Percentiles rank a stretch among this genome's conserved stretches.
These are phyloP conservation scores for Caenorhabditis afra DNA, from an alignment of 2,888 invertebrate genomes.

Conservation along the genomic window DNA sequence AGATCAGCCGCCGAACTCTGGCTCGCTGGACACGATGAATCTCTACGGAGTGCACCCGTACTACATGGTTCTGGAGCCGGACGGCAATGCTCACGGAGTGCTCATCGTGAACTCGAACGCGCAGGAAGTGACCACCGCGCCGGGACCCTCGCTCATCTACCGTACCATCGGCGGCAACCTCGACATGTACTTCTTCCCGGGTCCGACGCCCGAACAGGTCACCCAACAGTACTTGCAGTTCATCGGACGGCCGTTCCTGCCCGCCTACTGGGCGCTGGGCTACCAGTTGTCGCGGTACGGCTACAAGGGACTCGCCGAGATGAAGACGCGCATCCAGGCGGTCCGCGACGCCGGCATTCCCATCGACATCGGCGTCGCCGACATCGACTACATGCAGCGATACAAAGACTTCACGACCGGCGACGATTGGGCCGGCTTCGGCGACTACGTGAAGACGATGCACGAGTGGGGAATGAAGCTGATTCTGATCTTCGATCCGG, in stretches of 20 bases:
- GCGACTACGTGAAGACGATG: conserved; percentile 70
- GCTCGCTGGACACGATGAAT: conserved; percentile 68
- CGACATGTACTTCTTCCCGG: conserved; percentile 81
- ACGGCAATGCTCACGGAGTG: conserved; percentile 79
- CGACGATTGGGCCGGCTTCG: conserved; percentile 70
- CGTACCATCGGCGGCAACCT: conserved; percentile 83
- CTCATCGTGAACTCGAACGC: conserved; percentile 77
- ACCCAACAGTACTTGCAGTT: conserved; percentile 78
- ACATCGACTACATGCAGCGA: conserved; percentile 89
- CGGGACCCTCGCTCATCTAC: conserved; percentile 85
- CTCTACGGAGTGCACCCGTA: conserved; percentile 79
- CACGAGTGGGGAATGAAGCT: conserved; percentile 71
- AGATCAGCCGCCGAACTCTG: conserved; percentile 75
- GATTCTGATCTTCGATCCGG: conserved; percentile 78
- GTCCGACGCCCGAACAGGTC: conserved; percentile 81
- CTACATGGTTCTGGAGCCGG: conserved; percentile 75
- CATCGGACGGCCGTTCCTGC: conserved; percentile 75
- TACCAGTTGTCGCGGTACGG: conserved; percentile 79
- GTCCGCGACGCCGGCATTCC: conserved; percentile 81
- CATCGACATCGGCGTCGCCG: conserved; percentile 86
- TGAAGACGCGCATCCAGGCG: conserved; percentile 75
- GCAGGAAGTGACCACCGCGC: conserved; percentile 77
- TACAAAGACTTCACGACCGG: conserved; percentile 87
- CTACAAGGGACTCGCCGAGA: conserved; percentile 70
- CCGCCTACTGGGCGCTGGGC: conserved; percentile 81